These are phyloP conservation scores for Falco punctatus DNA, from an alignment of 2,113 vertebrate species.

Conservation along the genomic window DNA sequence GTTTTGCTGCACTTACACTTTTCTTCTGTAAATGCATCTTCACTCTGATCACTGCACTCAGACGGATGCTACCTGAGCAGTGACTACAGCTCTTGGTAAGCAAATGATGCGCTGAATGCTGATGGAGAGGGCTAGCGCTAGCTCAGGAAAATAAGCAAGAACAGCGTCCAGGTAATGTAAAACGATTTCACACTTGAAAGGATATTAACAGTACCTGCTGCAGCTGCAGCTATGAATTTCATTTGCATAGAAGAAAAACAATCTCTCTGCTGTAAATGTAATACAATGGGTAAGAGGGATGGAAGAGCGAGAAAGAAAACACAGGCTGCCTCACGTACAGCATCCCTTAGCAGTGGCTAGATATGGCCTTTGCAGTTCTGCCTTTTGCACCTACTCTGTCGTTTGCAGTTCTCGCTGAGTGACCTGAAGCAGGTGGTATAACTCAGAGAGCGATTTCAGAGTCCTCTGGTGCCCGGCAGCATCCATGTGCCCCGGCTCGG, in stretches of 20 bases:
- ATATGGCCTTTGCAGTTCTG: not conserved
- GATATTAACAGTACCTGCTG: not conserved
- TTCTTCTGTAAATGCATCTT: not conserved
- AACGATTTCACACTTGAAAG: not conserved
- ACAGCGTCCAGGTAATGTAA: not conserved
- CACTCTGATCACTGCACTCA: not conserved
- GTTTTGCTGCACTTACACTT: not conserved
- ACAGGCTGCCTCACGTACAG: not conserved
- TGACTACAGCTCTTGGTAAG: not conserved
- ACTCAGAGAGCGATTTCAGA: conserved; percentile 74
- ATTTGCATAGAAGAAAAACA: not conserved
- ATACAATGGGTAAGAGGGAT: not conserved
- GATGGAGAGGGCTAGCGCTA: not conserved
- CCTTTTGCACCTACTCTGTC: not conserved
- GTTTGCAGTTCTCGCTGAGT: conserved; percentile 66
- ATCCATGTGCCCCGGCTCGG: conserved; percentile 40
- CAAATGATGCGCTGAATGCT: not conserved
- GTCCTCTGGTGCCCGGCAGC: not conserved
- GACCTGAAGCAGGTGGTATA: conserved; percentile 83
- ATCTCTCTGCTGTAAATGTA: not conserved
- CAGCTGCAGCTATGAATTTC: not conserved
- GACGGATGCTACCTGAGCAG: not conserved
- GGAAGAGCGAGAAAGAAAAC: not conserved
- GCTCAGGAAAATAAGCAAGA: not conserved
- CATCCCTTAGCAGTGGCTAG: not conserved